Percentiles rank a stretch among this genome's conserved stretches.
These are phyloP conservation scores for Anagrus nilaparvatae DNA, from an alignment of 1,140 invertebrate genomes.

Conservation along the genomic window DNA sequence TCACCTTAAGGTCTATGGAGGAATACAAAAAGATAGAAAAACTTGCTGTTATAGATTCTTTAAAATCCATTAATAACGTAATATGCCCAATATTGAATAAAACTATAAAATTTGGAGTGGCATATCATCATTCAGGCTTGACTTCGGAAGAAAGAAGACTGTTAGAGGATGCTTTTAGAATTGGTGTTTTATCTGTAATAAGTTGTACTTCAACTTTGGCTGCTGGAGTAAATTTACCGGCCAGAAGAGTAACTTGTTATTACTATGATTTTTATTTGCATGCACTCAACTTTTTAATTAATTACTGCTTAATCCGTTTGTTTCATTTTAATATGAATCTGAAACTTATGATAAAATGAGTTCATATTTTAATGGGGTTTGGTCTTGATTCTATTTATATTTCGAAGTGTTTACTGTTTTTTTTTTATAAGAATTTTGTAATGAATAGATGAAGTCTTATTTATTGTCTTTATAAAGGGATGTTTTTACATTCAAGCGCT, in stretches of 20 bases:
- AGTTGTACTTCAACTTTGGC: slow-evolving; percentile 94
- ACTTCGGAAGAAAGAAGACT: slow-evolving; percentile 74
- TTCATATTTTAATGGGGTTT: no score
- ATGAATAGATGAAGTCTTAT: no score
- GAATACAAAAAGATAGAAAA: slow-evolving; percentile 52
- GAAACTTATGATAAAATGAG: no score
- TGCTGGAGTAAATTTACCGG: slow-evolving; percentile 93
- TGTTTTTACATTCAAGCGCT: no score
- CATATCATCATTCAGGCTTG: slow-evolving; percentile 82
- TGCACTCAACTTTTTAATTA: no score
- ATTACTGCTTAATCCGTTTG: no score
- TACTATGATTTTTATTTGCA: no score
- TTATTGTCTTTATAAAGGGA: no score
- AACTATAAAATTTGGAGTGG: slow-evolving; percentile 70
- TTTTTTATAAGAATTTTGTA: no score
- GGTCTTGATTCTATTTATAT: no score
- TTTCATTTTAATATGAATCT: no score
- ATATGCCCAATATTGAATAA: slow-evolving; percentile 64
- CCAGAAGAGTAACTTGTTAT: slow-evolving; percentile 57
- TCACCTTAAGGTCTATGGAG: slow-evolving; percentile 38
- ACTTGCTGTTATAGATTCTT: slow-evolving; percentile 46
- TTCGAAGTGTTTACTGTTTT: no score
- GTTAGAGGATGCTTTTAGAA: slow-evolving; percentile 78
- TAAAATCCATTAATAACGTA: slow-evolving; percentile 51
- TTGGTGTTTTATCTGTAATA: slow-evolving; percentile 73